Evolutionary conservation across 2,888 invertebrate species (phyloP), one percentile per base, ranked within the genome.

Genomic region (Philaethria dido): DNA sequence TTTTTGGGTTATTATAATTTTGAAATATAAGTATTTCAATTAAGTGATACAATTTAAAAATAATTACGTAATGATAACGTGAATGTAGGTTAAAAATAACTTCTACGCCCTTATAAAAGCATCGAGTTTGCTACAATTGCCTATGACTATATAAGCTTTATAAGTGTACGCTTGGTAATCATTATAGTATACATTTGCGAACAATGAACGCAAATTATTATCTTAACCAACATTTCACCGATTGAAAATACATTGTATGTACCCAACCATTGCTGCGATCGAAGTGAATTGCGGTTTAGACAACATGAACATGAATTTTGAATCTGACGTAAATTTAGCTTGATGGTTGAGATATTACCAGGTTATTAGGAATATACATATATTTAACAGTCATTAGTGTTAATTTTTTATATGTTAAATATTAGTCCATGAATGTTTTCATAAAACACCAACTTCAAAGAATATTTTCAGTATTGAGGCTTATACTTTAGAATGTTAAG

Each of bases 231-330:
- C 61, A 66, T 59, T 47, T 63, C 59, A 25, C 11, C 59, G n/a
- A 63, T 64, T 61, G 48, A 45, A 62, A 66, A 68, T 64, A 62
- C 64, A 69, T 67, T 69, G 55, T 36, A 47, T 25, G 45, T 48
- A 64, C 29, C 36, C 18, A 36, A 47, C 25, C 25, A 29, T 50
- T 8, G 48, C 60, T 65, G 63, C 62, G 59, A 44, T 63, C 62
- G 69, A 69, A 70, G 62, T 69, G 69, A 67, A 72, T 70, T 69
- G 67, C 60, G 71, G 68, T 68, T 69, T 66, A 62, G 64, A 64
- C 69, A 64, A 66, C 50, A 68, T 62, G 64, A 68, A 60, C 65
- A 66, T 57, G 39, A 65, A 59, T 62, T 62, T 66, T 68, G 61
- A 55, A 66, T 63, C 50, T 63, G 25, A 57, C 44, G 44, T 44